A percentile compares a stretch with the other conserved stretches of the same genome.
Evolutionary conservation across 2,113 vertebrate species (phyloP).

Genomic region (Cairina moschata): DNA sequence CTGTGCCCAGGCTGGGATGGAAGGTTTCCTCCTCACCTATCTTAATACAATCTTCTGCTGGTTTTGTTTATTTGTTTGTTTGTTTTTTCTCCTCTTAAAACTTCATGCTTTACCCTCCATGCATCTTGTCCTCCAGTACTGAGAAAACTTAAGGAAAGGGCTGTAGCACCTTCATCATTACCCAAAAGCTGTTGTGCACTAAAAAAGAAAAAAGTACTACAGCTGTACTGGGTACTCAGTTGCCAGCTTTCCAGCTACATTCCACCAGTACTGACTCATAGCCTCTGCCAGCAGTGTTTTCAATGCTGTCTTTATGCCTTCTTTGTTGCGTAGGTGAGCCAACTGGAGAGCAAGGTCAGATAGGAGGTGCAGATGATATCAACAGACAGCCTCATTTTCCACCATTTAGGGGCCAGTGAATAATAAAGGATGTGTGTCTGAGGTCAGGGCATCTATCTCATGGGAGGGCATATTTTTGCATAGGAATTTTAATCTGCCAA

Average conservation of each 20-base stretch:
- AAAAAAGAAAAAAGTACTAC: too few species aligned
- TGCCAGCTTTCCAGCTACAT: not conserved
- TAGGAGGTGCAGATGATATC: not conserved
- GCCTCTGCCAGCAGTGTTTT: too few species aligned
- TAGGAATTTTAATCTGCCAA: too few species aligned
- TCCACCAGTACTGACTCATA: too few species aligned
- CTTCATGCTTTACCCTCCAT: fast-evolving
- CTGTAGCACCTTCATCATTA: not conserved
- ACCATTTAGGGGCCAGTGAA: not conserved
- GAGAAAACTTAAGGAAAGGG: not conserved
- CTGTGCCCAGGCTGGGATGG: not conserved
- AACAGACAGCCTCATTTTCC: not conserved
- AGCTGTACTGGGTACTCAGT: too few species aligned
- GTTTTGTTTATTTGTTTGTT: not conserved
- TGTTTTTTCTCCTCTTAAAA: not conserved
- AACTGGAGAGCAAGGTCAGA: not conserved
- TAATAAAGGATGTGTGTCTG: not conserved
- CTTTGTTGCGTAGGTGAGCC: not conserved
- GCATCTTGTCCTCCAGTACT: not conserved
- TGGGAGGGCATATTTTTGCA: not conserved
- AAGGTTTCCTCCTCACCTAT: not conserved
- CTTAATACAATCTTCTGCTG: not conserved
- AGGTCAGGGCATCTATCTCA: not conserved
- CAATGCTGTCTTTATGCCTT: not conserved
- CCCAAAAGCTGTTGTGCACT: not conserved